These are phyloP conservation scores for Cheirogaleus major DNA, from an alignment of 2,797 vertebrate genomes.

Conservation along the genomic window DNA sequence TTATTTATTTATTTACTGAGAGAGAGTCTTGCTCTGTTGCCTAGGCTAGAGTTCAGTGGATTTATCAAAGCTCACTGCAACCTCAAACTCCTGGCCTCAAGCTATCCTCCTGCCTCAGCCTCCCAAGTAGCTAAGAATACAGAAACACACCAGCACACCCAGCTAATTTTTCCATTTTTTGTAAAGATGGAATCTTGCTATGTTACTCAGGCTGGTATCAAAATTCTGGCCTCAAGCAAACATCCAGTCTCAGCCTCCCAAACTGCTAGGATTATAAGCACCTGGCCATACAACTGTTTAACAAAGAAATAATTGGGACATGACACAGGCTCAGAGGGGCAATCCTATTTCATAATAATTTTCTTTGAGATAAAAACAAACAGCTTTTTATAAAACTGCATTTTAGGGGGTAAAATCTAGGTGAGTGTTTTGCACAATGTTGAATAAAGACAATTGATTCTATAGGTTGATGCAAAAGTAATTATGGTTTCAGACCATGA, in stretches of 20 bases:
- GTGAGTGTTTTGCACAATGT: not conserved
- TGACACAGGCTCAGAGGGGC: not conserved
- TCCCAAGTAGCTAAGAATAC: not conserved
- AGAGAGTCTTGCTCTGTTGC: not conserved
- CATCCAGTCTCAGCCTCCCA: not conserved
- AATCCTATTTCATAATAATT: not conserved
- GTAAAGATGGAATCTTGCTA: not conserved
- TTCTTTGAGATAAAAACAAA: not conserved
- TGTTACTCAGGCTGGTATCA: not conserved
- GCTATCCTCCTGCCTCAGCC: not conserved
- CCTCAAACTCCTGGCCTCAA: not conserved
- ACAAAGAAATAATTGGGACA: conserved; percentile 27
- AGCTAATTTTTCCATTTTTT: not conserved
- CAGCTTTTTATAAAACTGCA: not conserved
- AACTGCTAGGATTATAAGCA: not conserved
- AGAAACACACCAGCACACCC: not conserved
- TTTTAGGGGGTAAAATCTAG: not conserved
- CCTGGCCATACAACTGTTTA: not conserved
- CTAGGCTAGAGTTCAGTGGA: not conserved
- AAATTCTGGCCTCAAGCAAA: not conserved
- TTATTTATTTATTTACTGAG: not conserved
- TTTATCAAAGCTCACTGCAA: not conserved
- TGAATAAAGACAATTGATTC: not conserved
- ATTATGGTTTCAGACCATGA: too few relatives aligned
- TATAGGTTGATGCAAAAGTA: not conserved